Conservation (phyloP, 2,113 vertebrate genomes). For the Dicerorhinus sumatrensis region DNA sequence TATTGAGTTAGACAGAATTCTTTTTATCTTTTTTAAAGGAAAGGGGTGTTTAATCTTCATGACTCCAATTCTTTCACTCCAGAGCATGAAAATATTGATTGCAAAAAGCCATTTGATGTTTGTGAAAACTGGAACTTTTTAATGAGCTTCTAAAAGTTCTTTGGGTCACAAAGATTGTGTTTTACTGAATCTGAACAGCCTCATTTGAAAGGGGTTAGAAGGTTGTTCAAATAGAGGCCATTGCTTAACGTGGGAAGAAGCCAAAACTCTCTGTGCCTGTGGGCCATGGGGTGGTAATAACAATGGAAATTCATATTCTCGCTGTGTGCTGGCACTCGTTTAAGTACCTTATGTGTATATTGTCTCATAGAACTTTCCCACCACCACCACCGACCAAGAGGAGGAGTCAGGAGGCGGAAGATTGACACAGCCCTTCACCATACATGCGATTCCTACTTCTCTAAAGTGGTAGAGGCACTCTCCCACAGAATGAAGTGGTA, state of each 20-base stretch:
- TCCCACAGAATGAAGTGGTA: too few species aligned
- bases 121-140: constrained; percentile 17
- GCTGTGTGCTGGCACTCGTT: neutral
- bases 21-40: neutral
- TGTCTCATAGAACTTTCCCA: neutral
- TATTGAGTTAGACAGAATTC: neutral
- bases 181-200: neutral
- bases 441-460: neutral
- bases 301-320: neutral
- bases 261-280: neutral
- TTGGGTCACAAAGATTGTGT: neutral
- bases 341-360: neutral
- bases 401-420: neutral
- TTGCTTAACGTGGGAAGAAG: neutral
- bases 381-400: too few species aligned
- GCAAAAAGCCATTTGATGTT: constrained; percentile 37
- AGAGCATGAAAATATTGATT: constrained; percentile 40
- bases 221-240: neutral
- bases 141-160: constrained; percentile 34
- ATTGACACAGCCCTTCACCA: neutral
- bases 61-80: neutral
- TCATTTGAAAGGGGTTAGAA: neutral
- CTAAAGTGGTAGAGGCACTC: neutral
- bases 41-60: neutral
- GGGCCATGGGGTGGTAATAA: neutral